These are phyloP conservation scores for Drosophila infuscata DNA, from an alignment of 2,888 invertebrate genomes.

Conservation along the genomic window DNA sequence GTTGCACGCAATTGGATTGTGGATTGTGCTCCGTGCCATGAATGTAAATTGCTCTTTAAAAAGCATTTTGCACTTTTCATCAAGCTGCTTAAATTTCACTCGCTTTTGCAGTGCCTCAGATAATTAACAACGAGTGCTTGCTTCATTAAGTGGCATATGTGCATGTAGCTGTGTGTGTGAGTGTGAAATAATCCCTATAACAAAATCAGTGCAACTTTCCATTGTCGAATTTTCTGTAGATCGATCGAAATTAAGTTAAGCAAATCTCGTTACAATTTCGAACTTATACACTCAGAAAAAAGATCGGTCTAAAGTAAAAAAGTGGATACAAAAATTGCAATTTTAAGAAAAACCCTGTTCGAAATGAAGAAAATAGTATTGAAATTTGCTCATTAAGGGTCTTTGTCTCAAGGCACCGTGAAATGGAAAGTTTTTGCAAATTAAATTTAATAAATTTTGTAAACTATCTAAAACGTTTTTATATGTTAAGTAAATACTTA, in stretches of 20 bases:
- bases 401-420: too few relatives aligned
- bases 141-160: constrained; percentile 40
- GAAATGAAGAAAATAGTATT: background rate
- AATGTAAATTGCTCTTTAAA: constrained; percentile 65
- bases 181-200: background rate
- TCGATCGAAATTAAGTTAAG: background rate
- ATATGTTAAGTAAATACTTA: background rate
- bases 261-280: background rate
- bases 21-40: constrained; percentile 24
- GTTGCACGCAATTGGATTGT: constrained; percentile 5
- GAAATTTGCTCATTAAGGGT: background rate
- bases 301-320: background rate
- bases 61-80: constrained; percentile 54
- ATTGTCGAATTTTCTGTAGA: background rate
- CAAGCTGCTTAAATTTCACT: constrained; percentile 20
- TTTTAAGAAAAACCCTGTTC: background rate
- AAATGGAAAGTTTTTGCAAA: background rate
- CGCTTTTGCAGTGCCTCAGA: constrained; percentile 56
- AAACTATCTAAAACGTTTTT: background rate
- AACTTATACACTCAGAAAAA: background rate
- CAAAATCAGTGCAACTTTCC: background rate
- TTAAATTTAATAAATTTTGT: background rate
- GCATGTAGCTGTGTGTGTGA: constrained; percentile 8
- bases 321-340: accelerated
- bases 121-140: constrained; percentile 64